These are phyloP conservation scores for Drosophila jambulina DNA, from an alignment of 1,140 invertebrate genomes.

Conservation along the genomic window DNA sequence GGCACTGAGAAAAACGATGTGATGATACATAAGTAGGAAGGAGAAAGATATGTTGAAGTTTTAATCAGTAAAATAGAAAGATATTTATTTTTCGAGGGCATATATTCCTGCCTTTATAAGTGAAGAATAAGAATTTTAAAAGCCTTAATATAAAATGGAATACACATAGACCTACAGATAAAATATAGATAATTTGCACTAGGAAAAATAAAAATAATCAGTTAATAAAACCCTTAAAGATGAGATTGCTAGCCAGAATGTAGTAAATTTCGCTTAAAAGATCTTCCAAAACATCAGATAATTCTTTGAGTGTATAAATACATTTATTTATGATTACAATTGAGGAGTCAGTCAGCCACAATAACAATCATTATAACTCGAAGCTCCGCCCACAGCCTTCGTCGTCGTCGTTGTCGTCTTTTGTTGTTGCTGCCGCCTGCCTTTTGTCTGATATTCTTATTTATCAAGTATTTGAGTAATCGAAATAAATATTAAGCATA, in stretches of 20 bases:
- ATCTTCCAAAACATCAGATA: not conserved
- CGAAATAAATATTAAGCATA: conserved; percentile 51
- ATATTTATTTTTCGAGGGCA: not conserved
- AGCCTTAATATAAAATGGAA: too few species aligned
- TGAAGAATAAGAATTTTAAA: not conserved
- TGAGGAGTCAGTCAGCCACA: conserved; percentile 43
- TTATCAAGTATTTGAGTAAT: conserved; percentile 49
- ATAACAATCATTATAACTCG: conserved; percentile 31
- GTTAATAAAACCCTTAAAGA: not conserved
- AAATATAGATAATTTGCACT: not conserved
- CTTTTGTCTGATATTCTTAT: conserved; percentile 36
- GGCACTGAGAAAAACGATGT: conserved; percentile 3
- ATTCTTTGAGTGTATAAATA: conserved; percentile 29
- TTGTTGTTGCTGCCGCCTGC: conserved; percentile 16
- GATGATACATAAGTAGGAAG: not conserved
- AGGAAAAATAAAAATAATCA: not conserved
- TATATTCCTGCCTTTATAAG: not conserved
- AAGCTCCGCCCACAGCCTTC: conserved; percentile 28
- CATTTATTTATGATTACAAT: conserved; percentile 44
- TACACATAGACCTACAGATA: not conserved
- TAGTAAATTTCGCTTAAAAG: not conserved
- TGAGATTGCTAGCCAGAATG: not conserved
- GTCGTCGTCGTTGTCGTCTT: conserved; percentile 1
- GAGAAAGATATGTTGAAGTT: too few species aligned
- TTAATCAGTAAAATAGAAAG: not conserved